Percentiles rank a stretch among this genome's conserved stretches.
phyloP scores from a whole-genome alignment of 2,113 vertebrate genomes.

The Melanerpes formicivorus region DNA sequence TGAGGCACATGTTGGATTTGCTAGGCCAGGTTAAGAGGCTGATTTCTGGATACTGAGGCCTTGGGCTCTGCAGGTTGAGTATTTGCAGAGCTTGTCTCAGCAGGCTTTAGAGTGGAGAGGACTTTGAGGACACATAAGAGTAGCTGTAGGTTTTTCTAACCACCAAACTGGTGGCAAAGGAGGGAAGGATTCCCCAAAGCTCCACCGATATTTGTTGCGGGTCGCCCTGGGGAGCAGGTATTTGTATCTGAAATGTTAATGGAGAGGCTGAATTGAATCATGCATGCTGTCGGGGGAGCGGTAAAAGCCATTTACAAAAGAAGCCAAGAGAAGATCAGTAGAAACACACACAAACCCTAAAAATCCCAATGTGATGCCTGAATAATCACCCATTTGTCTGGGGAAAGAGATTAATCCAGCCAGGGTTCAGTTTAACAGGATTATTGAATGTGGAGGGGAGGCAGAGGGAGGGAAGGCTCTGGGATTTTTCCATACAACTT shows the following conservation, averaged over 20 bases:
- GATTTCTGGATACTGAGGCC: background rate
- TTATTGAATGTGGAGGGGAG: background rate
- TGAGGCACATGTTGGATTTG: background rate
- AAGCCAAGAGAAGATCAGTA: conserved; percentile 58
- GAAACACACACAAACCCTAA: conserved; percentile 64
- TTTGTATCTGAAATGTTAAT: conserved; percentile 59
- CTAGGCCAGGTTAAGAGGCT: background rate
- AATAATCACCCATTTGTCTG: conserved; percentile 61
- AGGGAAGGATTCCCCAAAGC: background rate
- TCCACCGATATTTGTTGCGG: background rate
- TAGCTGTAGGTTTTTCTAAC: background rate
- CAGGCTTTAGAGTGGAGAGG: background rate
- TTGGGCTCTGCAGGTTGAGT: background rate
- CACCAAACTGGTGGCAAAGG: conserved; percentile 4
- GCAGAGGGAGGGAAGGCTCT: background rate
- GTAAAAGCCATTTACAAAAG: conserved; percentile 64
- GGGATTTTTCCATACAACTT: background rate
- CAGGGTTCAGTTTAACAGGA: conserved; percentile 66
- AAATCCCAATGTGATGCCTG: conserved; percentile 63
- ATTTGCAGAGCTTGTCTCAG: background rate
- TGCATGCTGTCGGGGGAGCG: conserved; percentile 8
- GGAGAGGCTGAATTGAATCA: conserved; percentile 37
- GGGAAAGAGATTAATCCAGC: conserved; percentile 62
- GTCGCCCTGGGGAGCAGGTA: conserved; percentile 57
- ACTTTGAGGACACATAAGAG: background rate